These are phyloP conservation scores for Drosophila parvula DNA, from an alignment of 1,140 invertebrate species.

Conservation along the genomic window DNA sequence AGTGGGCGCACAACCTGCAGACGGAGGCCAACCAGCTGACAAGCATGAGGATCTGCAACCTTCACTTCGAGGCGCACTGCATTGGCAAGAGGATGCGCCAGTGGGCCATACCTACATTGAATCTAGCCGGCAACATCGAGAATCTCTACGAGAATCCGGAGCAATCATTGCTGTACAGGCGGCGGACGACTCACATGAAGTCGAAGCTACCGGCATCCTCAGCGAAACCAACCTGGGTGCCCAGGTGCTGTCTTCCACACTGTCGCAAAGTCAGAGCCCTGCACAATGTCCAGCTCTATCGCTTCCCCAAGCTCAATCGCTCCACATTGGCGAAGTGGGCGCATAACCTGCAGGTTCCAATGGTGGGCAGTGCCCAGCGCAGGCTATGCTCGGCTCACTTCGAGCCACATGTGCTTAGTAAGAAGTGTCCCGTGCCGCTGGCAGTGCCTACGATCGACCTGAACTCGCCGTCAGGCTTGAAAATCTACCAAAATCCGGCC, in stretches of 20 bases:
- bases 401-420: slow-evolving; percentile 74
- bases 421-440: slow-evolving; percentile 76
- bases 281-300: slow-evolving; percentile 76
- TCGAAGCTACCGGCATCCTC: slow-evolving; percentile 12
- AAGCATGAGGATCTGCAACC: slow-evolving; percentile 69
- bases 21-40: slow-evolving; percentile 53
- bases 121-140: slow-evolving; percentile 69
- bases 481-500: slow-evolving; percentile 79
- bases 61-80: slow-evolving; percentile 77
- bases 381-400: slow-evolving; percentile 76
- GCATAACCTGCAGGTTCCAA: slow-evolving; percentile 74
- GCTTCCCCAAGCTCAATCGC: slow-evolving; percentile 76
- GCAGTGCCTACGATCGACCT: slow-evolving; percentile 77
- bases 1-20: slow-evolving; percentile 79
- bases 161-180: slow-evolving; percentile 65
- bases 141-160: slow-evolving; percentile 80
- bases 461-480: slow-evolving; percentile 69
- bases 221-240: slow-evolving; percentile 72
- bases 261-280: slow-evolving; percentile 72
- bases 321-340: slow-evolving; percentile 76
- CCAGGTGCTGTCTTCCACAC: slow-evolving; percentile 73
- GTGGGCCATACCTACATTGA: slow-evolving; percentile 79
- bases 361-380: slow-evolving; percentile 70
- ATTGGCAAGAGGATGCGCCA: slow-evolving; percentile 76
- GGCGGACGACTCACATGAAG: slow-evolving; percentile 53